Evolutionary conservation across 2,113 vertebrate genomes (phyloP), one percentile per base, ranked within the genome.

Genomic region (Nerophis lumbriciformis): DNA sequence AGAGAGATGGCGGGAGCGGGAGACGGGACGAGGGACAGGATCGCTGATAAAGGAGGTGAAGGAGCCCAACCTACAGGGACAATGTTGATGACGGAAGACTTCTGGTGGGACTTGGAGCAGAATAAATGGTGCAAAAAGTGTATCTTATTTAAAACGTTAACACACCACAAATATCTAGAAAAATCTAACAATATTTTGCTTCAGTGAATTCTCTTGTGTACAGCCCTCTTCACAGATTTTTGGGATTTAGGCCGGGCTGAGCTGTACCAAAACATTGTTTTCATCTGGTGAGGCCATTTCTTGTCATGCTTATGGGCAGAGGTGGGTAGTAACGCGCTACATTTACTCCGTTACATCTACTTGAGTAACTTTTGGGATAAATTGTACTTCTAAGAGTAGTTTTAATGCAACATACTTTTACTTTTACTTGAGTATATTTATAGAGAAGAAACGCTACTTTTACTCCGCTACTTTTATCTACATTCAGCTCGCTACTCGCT

Each of bases 31-130:
- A 59, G 59, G 56, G 69, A 63, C 45, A 59, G 72, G 49, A 47
- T 53, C 42, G n/a, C 54, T 54, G 52, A 75, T 73, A 75, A 54
- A 65, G 48, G 37, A 67, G 50, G 65, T 60, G 42, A 67, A 62
- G 2, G 3, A 65, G 67, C 35, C n/a, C 36, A 13, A 72, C 59
- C 61, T 70, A 78, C 58, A 55, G 60, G 49, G 69, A 61, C 8
- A 47, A 47, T 6, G 9, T 4, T 63, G 63, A 76, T 63, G 71
- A 67, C 71, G 69, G 70, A 49, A 68, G 73, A 56, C 71, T 47
- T 72, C 39, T 44, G 60, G 65, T 61, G 61, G 28, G 44, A 69
- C 53, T 54, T 10, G 2, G 49, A 54, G 10, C 8, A 15, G 10
- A 56, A 42, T 12, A 14, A 54, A 47, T 16, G 28, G 28, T 48